These are phyloP conservation scores for Drosophila ercepeae DNA, from an alignment of 1,140 invertebrate genomes.

Conservation along the genomic window DNA sequence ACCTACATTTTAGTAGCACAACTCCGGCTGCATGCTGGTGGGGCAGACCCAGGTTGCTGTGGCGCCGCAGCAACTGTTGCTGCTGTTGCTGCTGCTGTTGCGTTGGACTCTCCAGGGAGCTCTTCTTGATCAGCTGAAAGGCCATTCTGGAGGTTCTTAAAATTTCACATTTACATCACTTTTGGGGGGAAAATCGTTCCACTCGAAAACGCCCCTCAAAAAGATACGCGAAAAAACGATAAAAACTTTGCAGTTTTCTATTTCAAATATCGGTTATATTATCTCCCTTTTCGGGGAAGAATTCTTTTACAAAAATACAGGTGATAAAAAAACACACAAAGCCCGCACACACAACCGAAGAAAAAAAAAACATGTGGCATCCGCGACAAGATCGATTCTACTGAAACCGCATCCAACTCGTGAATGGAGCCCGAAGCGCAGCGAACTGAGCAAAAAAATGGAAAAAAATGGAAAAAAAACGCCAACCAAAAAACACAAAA, in stretches of 20 bases:
- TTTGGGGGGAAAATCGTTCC: neutral
- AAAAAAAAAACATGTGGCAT: conserved; percentile 62
- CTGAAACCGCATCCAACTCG: conserved; percentile 54
- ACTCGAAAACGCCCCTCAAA: neutral
- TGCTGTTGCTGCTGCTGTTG: conserved; percentile 20
- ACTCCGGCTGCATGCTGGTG: conserved; percentile 63
- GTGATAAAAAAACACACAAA: neutral
- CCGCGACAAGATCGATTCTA: conserved; percentile 83
- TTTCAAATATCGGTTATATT: too few relatives aligned
- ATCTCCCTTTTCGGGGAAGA: neutral
- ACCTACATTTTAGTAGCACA: conserved; percentile 75
- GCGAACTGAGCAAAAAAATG: conserved; percentile 21
- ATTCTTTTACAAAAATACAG: neutral
- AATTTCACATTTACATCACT: neutral
- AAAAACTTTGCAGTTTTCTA: too few relatives aligned
- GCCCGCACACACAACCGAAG: conserved; percentile 21
- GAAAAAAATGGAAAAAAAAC: conserved; percentile 14
- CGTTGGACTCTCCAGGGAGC: conserved; percentile 53
- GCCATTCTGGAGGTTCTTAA: conserved; percentile 40
- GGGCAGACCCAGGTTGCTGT: conserved; percentile 34
- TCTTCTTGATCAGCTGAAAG: conserved; percentile 71
- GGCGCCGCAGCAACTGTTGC: conserved; percentile 21
- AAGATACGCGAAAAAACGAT: too few relatives aligned
- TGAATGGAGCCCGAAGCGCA: conserved; percentile 36
- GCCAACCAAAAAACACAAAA: conserved; percentile 1